Conservation (phyloP, 2,113 vertebrate genomes). For the Bettongia penicillata region DNA sequence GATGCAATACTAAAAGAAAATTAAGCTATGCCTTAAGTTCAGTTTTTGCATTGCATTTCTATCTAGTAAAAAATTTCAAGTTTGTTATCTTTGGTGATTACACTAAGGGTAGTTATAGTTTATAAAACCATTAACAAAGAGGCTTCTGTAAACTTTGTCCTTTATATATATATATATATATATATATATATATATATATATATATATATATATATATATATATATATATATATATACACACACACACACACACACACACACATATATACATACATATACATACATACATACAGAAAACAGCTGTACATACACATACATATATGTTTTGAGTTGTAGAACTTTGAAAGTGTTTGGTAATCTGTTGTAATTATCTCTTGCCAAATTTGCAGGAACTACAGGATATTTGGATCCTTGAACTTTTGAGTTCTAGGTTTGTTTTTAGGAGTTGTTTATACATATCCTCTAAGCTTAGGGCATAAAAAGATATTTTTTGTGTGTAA, state of each 20-base stretch:
- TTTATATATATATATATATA: too few species aligned
- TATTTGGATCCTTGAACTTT: not conserved
- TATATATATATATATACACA: too few species aligned
- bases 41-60: not conserved
- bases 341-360: not conserved
- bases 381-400: not conserved
- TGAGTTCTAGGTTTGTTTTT: not conserved
- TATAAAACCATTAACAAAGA: not conserved
- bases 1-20: not conserved
- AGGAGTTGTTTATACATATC: not conserved
- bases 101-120: not conserved
- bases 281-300: too few species aligned
- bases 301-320: too few species aligned
- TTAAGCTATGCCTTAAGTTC: not conserved
- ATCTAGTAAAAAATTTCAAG: not conserved
- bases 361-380: not conserved
- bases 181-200: too few species aligned
- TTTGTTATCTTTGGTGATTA: not conserved
- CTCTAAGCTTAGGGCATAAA: not conserved
- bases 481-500: too few species aligned
- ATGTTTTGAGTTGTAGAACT: not conserved
- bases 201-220: too few species aligned
- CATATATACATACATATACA: not conserved
- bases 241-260: too few species aligned
- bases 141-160: not conserved